Evolutionary conservation across 2,888 invertebrate species (phyloP).

Genomic region (Tetramorium bicarinatum): DNA sequence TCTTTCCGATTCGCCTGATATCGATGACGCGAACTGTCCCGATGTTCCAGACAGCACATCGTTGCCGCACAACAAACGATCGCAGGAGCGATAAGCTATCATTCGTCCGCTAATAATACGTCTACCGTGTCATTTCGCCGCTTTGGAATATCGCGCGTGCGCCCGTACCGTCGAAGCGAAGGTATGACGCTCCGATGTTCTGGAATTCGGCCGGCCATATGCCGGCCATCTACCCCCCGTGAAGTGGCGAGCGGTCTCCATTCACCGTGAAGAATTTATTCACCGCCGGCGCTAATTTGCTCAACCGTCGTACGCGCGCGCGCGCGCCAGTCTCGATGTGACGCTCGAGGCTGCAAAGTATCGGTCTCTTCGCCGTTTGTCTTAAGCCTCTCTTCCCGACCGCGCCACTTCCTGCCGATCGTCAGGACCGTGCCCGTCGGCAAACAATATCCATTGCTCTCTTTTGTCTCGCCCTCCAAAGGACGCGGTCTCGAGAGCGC

Average conservation of each 20-base stretch:
- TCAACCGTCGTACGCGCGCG: slow-evolving; percentile 79
- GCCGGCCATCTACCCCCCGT: slow-evolving; percentile 79
- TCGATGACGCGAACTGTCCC: neutral
- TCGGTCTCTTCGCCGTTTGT: slow-evolving; percentile 30
- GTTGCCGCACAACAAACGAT: neutral
- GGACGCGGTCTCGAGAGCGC: slow-evolving; percentile 65
- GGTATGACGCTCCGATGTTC: slow-evolving; percentile 49
- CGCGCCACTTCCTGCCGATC: slow-evolving; percentile 70
- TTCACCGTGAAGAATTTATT: slow-evolving; percentile 81
- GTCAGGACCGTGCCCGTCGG: slow-evolving; percentile 44
- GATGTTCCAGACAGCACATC: neutral
- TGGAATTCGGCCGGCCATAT: slow-evolving; percentile 74
- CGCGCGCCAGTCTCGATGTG: neutral
- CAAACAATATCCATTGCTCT: slow-evolving; percentile 66
- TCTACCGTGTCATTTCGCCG: slow-evolving; percentile 14
- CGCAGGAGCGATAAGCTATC: slow-evolving; percentile 18
- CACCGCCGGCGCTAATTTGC: slow-evolving; percentile 79
- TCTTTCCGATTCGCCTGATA: neutral
- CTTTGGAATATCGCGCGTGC: slow-evolving; percentile 17
- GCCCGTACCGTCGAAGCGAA: neutral
- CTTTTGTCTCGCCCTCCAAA: slow-evolving; percentile 70
- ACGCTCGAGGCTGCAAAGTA: slow-evolving; percentile 7
- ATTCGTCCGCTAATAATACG: slow-evolving; percentile 27
- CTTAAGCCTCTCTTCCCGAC: slow-evolving; percentile 20
- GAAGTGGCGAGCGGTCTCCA: slow-evolving; percentile 67